Base-by-base conservation (phyloP, 2,797 vertebrate genomes). In the Ptychobarbus kaznakovi region DNA sequence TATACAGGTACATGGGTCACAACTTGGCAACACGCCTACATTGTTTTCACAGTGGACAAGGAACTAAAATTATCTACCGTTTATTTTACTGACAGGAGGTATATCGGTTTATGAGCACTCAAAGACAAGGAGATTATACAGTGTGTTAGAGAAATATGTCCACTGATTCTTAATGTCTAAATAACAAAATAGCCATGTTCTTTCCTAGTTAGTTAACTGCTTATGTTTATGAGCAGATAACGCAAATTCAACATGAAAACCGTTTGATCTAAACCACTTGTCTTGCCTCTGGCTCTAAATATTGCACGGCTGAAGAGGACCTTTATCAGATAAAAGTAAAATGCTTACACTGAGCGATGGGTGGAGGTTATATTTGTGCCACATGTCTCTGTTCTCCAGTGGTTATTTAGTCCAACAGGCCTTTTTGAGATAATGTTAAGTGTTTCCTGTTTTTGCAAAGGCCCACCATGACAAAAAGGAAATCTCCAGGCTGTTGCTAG, bases 401-500 rank as follows among this genome's bases (percentile, higher is more conserved):
- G 85, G 85, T 93, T 88, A 91, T 91, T 92, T 87, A 87, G 87
- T 93, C 87, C 87, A 90, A 90, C 87, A 91, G 89, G 90, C 84
- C 70, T 85, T 83, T 80, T 56, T 73, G 89, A 91, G 93, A 94
- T 94, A 93, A 92, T 89, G 87, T 89, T 90, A 91, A 93, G 93
- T 89, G 91, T 90, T 95, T 95, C 93, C 93, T 94, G 94, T 94
- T 94, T 92, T 91, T 91, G 88, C 88, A 89, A 88, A 69, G 78
- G 28, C 81, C 78, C 38, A 69, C 63, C 69, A 69, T 69, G 82
- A 69, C 63, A 76, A 74, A 87, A 87, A 65, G 56, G 77, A 84
- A 65, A 84, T 81, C 72, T 81, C 76, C 66, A 32, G 77, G 40
- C 20, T 83, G 20, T 56, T 81, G 74, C 13, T 70, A n/a, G 32